Evolutionary conservation across 1,140 invertebrate genomes (phyloP), one percentile per base, ranked within the genome.

Genomic region (Drosophila asahinai): DNA sequence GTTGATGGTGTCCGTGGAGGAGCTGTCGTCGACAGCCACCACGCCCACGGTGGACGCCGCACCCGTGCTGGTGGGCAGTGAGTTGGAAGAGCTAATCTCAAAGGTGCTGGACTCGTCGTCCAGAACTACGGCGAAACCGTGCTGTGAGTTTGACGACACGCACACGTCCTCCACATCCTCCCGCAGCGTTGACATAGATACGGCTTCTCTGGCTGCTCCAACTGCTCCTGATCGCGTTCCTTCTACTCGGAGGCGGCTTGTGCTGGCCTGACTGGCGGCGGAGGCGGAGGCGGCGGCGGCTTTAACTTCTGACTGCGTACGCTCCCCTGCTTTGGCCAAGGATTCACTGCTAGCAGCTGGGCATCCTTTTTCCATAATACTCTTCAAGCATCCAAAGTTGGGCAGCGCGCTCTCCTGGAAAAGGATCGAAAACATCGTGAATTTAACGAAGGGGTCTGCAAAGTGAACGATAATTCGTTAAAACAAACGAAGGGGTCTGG

Each of bases 1-100:
- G 68, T 86, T 91, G 27, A 91, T 59, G 25, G 83, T 90, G 51
- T 92, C 91, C 48, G 82, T 82, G 27, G 91, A 92, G 12, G 91
- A 91, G 66, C 82, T 87, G 51, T 92, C 91, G 43, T 92, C 87
- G 25, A 90, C 91, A 17, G 79, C 83, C 17, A 89, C 91, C 45
- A 81, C 89, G 19, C 65, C 87, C 22, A 72, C 68, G 6, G 64
- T 59, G n/a, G 60, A 72, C 12, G 55, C 59, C 1, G 73, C 80
- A 27, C 79, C 83, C 9, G 86, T 76, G 60, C 78, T 80, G 43
- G 61, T 81, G 19, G 91, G 91, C 72, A 92, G 60, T 62, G 87
- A 91, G 52, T 92, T 92, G 65, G 91, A 92, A 77, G 91, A 92
- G 73, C 86, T 92, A 54, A 92, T 92, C 67, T 92, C 91, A 54